Conservation (phyloP, 2,113 vertebrate species). For the Turdus rufiventris region DNA sequence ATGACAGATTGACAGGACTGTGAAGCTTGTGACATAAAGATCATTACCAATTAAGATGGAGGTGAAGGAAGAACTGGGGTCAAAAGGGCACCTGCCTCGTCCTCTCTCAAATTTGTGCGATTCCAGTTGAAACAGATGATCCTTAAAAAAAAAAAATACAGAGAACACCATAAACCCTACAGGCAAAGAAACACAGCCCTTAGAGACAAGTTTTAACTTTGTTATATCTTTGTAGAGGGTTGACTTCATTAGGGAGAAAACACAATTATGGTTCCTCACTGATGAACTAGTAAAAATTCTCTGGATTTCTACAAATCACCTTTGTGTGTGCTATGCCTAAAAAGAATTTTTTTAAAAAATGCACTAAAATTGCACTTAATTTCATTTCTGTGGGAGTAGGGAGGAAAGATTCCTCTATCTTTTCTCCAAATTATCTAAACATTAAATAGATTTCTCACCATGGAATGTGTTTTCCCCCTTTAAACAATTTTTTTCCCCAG, state of each 20-base stretch:
- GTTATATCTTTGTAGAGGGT: background rate
- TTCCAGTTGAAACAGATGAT: conserved; percentile 83
- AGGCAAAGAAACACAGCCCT: background rate
- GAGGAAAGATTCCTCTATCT: background rate
- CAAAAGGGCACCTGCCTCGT: conserved; percentile 89
- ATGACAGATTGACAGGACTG: background rate
- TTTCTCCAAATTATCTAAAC: background rate
- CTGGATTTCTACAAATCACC: background rate
- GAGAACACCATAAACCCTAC: background rate
- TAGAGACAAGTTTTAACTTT: background rate
- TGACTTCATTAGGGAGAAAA: background rate
- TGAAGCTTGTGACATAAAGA: conserved; percentile 11
- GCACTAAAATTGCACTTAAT: background rate
- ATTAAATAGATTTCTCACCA: background rate
- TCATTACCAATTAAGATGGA: conserved; percentile 88
- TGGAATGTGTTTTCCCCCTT: conserved; percentile 9
- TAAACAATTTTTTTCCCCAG: background rate
- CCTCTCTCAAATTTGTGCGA: conserved; percentile 81
- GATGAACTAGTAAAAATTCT: background rate
- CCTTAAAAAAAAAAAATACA: conserved; percentile 69
- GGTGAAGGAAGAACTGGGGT: conserved; percentile 85
- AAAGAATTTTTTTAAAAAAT: background rate
- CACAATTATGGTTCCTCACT: background rate
- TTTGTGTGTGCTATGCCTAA: background rate
- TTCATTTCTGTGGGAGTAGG: background rate